These are phyloP conservation scores for Bubo blakistoni DNA, from an alignment of 2,113 vertebrate species.

Conservation along the genomic window DNA sequence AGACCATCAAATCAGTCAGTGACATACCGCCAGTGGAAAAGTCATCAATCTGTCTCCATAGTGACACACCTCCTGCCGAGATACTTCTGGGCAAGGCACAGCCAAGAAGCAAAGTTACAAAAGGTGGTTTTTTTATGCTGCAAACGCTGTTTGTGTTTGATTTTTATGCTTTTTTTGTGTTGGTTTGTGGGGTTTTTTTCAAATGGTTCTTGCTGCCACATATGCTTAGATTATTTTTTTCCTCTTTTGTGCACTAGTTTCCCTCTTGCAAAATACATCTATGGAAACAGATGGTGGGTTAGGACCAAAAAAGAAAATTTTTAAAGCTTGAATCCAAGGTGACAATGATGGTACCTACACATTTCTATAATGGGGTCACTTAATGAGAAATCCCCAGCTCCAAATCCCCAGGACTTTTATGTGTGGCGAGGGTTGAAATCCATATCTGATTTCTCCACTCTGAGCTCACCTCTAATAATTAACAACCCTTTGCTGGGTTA, in stretches of 20 bases:
- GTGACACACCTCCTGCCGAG: neutral
- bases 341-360: neutral
- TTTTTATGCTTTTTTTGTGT: neutral
- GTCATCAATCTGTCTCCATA: neutral
- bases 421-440: neutral
- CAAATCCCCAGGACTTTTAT: neutral
- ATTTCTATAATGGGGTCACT: neutral
- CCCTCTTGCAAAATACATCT: neutral
- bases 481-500: neutral
- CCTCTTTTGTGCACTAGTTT: neutral
- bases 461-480: neutral
- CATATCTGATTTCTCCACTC: neutral
- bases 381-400: neutral
- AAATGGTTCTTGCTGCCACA: neutral
- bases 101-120: neutral
- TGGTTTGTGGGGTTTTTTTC: accelerated
- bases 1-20: neutral
- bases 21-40: neutral
- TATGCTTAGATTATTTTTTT: neutral
- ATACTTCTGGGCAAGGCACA: neutral
- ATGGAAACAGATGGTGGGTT: neutral
- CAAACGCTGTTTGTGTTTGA: neutral
- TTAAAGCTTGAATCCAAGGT: neutral
- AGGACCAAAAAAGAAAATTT: neutral
- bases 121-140: neutral